A percentile compares a stretch with the other conserved stretches of the same genome.
Evolutionary conservation across 1,140 invertebrate species (phyloP).

Genomic region (Brachionus asplanchnoidis): DNA sequence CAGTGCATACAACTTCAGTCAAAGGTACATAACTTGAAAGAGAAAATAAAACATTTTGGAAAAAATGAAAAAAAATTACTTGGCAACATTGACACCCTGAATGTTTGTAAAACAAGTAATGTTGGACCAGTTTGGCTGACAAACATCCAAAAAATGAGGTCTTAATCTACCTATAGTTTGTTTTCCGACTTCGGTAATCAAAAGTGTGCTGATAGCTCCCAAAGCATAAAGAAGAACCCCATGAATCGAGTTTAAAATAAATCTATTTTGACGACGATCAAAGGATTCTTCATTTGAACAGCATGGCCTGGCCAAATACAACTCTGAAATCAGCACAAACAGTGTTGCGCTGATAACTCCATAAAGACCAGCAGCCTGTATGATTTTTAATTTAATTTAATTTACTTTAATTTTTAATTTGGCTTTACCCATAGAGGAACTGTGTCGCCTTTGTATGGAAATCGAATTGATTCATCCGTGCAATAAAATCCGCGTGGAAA

Average conservation of each 20-base stretch:
- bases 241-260: slow-evolving; percentile 30
- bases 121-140: slow-evolving; percentile 56
- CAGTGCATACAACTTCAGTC: slow-evolving; percentile 53
- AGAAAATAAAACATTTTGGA: slow-evolving; percentile 34
- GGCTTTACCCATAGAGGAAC: slow-evolving; percentile 26
- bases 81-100: neutral
- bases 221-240: slow-evolving; percentile 25
- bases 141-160: slow-evolving; percentile 77
- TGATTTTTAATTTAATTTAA: neutral
- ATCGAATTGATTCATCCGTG: slow-evolving; percentile 34
- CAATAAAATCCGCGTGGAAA: slow-evolving; percentile 40
- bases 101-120: slow-evolving; percentile 31
- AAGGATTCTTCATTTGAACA: neutral
- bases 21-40: slow-evolving; percentile 50
- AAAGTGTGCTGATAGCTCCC: neutral
- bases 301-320: slow-evolving; percentile 30
- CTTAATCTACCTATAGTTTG: slow-evolving; percentile 81
- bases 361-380: slow-evolving; percentile 16
- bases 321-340: slow-evolving; percentile 17
- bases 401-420: neutral
- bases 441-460: slow-evolving; percentile 32
- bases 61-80: neutral
- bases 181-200: slow-evolving; percentile 78
- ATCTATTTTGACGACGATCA: slow-evolving; percentile 20
- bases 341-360: neutral